Base-by-base conservation (phyloP, 2,113 vertebrate species). In the Globicephala melas region DNA sequence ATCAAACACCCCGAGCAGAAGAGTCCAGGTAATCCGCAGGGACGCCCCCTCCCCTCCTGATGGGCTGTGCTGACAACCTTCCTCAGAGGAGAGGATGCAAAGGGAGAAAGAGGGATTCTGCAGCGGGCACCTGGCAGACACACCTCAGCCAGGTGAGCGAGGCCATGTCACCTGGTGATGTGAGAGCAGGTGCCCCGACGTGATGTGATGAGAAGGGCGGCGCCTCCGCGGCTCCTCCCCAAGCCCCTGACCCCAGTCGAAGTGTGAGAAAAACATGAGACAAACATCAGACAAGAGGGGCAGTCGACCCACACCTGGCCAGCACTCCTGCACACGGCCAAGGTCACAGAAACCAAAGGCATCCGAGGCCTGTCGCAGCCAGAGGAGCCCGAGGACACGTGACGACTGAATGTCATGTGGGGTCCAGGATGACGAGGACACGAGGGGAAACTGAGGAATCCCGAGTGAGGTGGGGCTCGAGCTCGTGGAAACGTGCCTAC, bases 401-500 rank as follows among this genome's bases (percentile, higher is more conserved):
- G 60, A 44, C 0, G 0, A 33, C 36, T 6, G 28, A 47, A 36
- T 1, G 3, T 44, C 68, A 10, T 0, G 2, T 14, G 13, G 25
- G 47, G 3, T n/a, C 60, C 60, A 5, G 4, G 65, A 28, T 6
- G 38, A 53, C 2, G 25, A 28, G 60, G 82, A 6, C 10, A 0
- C 0, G 0, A 0, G 14, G 70, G 60, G 17, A 26, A 17, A 31
- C 23, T 0, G 13, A 23, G n/a, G n/a, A 33, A 15, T 44, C 6
- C 1, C 0, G 11, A 11, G 11, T 5, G 1, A 47, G 23, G 71
- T 2, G 11, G 7, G 47, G 26, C 15, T 1, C 3, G 6, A 6
- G 58, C 28, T 15, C 25, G n/a, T 0, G 0, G n/a, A 55, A 6
- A 58, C 17, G 5, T 33, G 44, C 26, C 18, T 5, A 18, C 2